These are phyloP conservation scores for Gila robusta DNA, from an alignment of 2,797 vertebrate genomes.

Conservation along the genomic window DNA sequence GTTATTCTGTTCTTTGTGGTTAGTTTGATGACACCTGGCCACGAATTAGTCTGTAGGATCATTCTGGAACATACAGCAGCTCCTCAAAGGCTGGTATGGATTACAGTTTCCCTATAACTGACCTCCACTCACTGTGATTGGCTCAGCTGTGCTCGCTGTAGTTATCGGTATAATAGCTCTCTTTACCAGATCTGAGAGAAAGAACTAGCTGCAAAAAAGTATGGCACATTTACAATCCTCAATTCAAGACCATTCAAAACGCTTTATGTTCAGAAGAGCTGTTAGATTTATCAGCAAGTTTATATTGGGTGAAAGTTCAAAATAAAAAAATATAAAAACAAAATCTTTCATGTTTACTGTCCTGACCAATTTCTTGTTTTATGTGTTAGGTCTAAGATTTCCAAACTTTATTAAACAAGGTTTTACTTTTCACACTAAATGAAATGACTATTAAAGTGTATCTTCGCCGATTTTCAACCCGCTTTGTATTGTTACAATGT, in stretches of 20 bases:
- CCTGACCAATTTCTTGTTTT: neutral
- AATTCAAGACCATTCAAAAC: constrained; percentile 19
- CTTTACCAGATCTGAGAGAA: constrained; percentile 36
- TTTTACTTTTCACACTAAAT: neutral
- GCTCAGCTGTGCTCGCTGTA: constrained; percentile 22
- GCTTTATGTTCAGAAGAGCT: neutral
- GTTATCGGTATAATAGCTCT: constrained; percentile 39
- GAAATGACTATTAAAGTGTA: neutral
- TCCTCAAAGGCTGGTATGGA: constrained; percentile 87
- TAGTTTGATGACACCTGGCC: constrained; percentile 82
- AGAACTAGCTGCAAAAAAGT: neutral
- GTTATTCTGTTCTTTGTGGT: constrained; percentile 86
- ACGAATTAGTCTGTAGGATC: constrained; percentile 84
- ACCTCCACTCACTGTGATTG: constrained; percentile 50
- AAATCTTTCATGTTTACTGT: neutral
- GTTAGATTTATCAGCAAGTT: neutral
- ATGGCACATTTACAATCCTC: constrained; percentile 2
- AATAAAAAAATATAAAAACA: neutral
- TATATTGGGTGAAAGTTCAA: constrained; percentile 1
- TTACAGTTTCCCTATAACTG: constrained; percentile 83
- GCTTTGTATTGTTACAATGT: neutral
- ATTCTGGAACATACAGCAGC: constrained; percentile 85
- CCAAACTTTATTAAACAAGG: neutral
- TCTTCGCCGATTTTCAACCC: neutral
- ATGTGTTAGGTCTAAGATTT: neutral